phyloP scores from a whole-genome alignment of 2,888 invertebrate species.

The Agriopis aurantiaria region DNA sequence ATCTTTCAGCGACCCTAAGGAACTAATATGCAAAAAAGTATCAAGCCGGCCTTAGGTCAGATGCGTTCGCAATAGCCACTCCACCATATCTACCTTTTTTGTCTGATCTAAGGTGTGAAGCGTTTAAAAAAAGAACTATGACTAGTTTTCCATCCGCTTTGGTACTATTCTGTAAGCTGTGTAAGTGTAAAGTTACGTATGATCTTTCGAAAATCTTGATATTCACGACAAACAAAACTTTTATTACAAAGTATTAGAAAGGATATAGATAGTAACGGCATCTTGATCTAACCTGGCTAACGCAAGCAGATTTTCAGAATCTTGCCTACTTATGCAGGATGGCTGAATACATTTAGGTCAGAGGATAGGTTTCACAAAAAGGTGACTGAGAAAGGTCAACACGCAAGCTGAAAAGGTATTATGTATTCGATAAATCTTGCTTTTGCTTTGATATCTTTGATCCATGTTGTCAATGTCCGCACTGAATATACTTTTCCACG shows the following conservation, averaged over 20 bases:
- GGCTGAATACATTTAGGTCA: conserved; percentile 32
- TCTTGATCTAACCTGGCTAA: conserved; percentile 18
- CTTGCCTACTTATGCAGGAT: conserved; percentile 32
- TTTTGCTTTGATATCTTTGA: conserved; percentile 30
- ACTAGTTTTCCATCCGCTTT: no score
- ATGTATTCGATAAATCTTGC: conserved; percentile 45
- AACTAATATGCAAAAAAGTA: no score
- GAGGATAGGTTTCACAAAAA: conserved; percentile 35
- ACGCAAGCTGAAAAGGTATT: conserved; percentile 43
- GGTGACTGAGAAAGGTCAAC: conserved; percentile 38
- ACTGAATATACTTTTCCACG: not conserved
- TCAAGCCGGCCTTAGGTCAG: no score
- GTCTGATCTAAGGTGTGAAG: no score
- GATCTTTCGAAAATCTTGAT: no score
- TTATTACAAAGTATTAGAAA: not conserved
- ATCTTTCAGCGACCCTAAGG: no score
- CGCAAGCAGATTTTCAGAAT: conserved; percentile 26
- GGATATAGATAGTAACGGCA: conserved; percentile 5
- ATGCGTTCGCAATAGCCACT: no score
- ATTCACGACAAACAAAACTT: not conserved
- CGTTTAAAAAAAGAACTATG: no score
- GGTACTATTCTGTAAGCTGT: no score
- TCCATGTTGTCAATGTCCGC: conserved; percentile 20
- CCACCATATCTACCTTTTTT: no score
- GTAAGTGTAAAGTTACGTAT: no score